Conservation (phyloP, 2,113 vertebrate species). For the Pseudopipra pipra region DNA sequence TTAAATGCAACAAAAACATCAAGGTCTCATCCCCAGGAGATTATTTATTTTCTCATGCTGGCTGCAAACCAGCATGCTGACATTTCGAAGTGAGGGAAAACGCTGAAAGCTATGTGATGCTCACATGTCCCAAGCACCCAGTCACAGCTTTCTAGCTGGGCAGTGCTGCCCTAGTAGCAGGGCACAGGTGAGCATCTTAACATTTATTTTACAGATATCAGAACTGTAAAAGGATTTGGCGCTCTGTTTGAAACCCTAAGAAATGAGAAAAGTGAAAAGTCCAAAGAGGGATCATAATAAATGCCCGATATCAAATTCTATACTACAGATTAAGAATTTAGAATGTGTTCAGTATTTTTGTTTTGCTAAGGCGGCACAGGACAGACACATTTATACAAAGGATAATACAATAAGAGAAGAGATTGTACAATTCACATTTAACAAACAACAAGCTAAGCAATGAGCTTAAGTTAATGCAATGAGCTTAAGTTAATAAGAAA, state of each 20-base stretch:
- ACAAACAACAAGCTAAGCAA: constrained; percentile 22
- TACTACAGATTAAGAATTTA: background rate
- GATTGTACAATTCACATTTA: background rate
- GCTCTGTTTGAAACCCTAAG: background rate
- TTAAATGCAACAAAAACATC: background rate
- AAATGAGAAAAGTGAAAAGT: background rate
- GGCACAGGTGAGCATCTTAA: background rate
- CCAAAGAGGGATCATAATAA: background rate
- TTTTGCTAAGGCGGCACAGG: background rate
- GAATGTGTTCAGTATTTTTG: background rate
- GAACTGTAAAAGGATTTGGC: background rate
- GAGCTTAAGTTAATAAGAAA: constrained; percentile 18
- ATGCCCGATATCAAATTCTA: background rate
- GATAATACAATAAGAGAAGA: background rate
- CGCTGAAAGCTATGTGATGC: background rate
- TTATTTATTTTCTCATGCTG: background rate
- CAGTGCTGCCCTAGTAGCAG: background rate
- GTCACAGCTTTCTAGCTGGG: background rate
- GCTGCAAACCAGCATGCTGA: background rate
- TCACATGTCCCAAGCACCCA: background rate
- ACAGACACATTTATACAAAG: background rate
- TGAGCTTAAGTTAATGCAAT: constrained; percentile 3
- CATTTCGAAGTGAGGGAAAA: background rate
- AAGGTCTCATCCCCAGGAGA: background rate
- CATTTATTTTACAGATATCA: background rate